Evolutionary conservation across 2,797 vertebrate species (phyloP), one percentile per base, ranked within the genome.

Genomic region (Catharus ustulatus): DNA sequence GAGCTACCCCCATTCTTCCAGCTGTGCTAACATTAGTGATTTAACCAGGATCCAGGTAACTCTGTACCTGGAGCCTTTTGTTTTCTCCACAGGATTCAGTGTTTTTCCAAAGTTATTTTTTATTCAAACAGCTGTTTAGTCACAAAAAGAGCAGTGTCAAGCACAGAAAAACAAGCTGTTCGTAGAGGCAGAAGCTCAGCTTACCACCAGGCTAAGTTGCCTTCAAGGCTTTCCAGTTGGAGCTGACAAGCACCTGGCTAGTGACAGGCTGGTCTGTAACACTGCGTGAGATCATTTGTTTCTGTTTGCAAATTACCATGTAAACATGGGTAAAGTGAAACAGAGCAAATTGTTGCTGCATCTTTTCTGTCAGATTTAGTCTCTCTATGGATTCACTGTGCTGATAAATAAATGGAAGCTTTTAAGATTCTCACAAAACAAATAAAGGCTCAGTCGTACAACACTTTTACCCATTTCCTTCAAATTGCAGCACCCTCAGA

Each of bases 91-190:
- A 48, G 81, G 46, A 79, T 84, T 76, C 58, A 42, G 18, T 5
- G 40, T 69, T 75, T 58, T 88, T 81, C 15, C n/a, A 22, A 49
- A 73, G 51, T 43, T 79, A 82, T 92, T 94, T 90, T 94, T 87
- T 89, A 76, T 79, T 87, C 43, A 63, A 59, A 52, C 89, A 95
- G 59, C 74, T 76, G 84, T 82, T 85, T 48, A 87, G 22, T 48
- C 67, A 71, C 51, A 76, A 82, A 78, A 26, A 52, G 22, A 90
- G 22, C 66, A 34, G 15, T 22, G 40, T 42, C 43, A 84, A 84
- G n/a, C 62, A 29, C 30, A 86, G 54, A 92, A 54, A 46, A 81
- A 40, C 49, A 84, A 75, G 38, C 51, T 82, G 55, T 76, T 71
- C 3, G 0, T 7, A 68, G 69, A 88, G 45, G 59, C 52, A 96